A percentile compares a stretch with the other conserved stretches of the same genome.
Conservation (phyloP, 2,797 vertebrate genomes). For the Diplodus puntazzo region DNA sequence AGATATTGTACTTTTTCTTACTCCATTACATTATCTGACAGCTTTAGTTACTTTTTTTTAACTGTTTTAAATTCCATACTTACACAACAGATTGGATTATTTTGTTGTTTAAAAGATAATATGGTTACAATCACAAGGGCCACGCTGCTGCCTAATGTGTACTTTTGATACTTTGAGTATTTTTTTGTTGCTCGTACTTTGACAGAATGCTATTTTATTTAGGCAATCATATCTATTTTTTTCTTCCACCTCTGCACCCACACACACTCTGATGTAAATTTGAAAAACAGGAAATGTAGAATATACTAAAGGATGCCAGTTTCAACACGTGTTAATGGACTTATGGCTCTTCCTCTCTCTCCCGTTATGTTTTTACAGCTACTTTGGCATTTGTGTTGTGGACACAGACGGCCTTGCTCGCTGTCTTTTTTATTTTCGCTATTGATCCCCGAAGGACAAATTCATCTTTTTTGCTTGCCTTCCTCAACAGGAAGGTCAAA, state of each 20-base stretch:
- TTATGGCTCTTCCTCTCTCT: constrained; percentile 1
- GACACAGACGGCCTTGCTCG: constrained; percentile 46
- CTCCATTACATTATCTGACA: neutral
- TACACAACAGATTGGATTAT: too few relatives aligned
- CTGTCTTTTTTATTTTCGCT: constrained; percentile 52
- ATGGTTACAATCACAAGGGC: neutral
- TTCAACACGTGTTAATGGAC: constrained; percentile 39
- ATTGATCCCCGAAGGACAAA: constrained; percentile 62
- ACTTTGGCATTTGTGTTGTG: constrained; percentile 51
- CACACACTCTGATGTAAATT: constrained; percentile 1
- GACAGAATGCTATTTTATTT: too few relatives aligned
- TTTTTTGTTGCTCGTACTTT: neutral
- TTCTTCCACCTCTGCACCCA: neutral
- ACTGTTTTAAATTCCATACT: neutral
- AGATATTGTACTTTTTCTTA: too few relatives aligned
- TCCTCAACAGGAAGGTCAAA: constrained; percentile 68
- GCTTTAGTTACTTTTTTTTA: neutral
- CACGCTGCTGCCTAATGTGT: neutral
- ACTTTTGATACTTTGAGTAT: neutral
- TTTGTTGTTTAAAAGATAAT: too few relatives aligned
- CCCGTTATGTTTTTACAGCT: constrained; percentile 49
- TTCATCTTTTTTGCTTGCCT: constrained; percentile 58
- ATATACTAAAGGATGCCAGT: constrained; percentile 12
- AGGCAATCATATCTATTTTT: neutral
- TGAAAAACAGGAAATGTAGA: constrained; percentile 27